phyloP scores from a whole-genome alignment of 2,113 vertebrate genomes.

The Triplophysa rosa region DNA sequence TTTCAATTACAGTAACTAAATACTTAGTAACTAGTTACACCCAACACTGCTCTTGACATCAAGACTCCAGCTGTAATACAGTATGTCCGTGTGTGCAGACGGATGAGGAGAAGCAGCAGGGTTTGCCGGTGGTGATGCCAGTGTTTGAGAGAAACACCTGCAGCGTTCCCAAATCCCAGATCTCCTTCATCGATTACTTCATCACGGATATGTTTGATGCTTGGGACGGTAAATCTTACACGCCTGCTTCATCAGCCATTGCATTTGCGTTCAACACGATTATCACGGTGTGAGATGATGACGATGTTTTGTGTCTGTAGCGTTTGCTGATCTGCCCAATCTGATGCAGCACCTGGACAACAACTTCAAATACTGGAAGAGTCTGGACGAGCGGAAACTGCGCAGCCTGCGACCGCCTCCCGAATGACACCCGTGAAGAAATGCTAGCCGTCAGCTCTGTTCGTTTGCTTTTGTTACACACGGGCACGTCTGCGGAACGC shows the following conservation, averaged over 20 bases:
- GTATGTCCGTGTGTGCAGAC: slow-evolving; percentile 77
- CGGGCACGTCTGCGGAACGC: neutral
- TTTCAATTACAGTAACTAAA: too few species aligned
- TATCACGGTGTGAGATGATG: neutral
- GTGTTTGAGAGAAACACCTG: slow-evolving; percentile 97
- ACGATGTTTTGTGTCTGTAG: slow-evolving; percentile 64
- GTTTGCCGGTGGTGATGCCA: slow-evolving; percentile 94
- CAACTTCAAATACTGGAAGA: slow-evolving; percentile 99
- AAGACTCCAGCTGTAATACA: neutral
- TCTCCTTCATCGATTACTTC: slow-evolving; percentile 99
- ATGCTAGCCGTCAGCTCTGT: neutral
- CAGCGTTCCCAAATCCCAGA: slow-evolving; percentile 97
- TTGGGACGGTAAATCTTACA: slow-evolving; percentile 89
- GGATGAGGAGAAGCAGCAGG: slow-evolving; percentile 91
- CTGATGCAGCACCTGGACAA: slow-evolving; percentile 95
- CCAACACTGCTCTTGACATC: too few species aligned
- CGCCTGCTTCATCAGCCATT: neutral
- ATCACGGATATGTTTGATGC: slow-evolving; percentile 98
- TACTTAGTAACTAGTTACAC: too few species aligned
- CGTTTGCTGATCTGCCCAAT: slow-evolving; percentile 93
- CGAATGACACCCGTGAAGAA: slow-evolving; percentile 63
- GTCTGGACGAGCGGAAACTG: slow-evolving; percentile 86
- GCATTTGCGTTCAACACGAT: neutral
- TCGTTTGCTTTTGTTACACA: neutral
- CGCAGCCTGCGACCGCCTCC: slow-evolving; percentile 86